These are phyloP conservation scores for Erythrocercus mccallii DNA, from an alignment of 2,113 vertebrate species.

Conservation along the genomic window DNA sequence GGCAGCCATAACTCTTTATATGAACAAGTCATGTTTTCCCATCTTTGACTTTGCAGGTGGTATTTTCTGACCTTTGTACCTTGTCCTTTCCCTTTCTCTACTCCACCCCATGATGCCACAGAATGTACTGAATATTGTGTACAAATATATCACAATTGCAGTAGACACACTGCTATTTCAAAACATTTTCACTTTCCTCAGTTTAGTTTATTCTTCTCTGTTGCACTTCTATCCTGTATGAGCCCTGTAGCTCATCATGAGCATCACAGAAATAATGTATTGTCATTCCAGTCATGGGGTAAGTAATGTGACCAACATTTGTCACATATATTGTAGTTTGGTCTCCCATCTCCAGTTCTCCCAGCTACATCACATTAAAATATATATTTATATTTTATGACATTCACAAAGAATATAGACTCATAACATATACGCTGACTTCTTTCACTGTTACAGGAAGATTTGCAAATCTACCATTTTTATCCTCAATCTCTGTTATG, in stretches of 20 bases:
- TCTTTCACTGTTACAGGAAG: neutral
- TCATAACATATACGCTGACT: neutral
- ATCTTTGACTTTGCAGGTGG: neutral
- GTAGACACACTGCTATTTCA: neutral
- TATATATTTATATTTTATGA: neutral
- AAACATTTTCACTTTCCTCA: neutral
- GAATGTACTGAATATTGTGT: neutral
- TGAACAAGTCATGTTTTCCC: neutral
- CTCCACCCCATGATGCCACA: neutral
- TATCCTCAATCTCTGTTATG: neutral
- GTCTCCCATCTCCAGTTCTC: neutral
- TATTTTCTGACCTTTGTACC: neutral
- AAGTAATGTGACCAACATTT: neutral
- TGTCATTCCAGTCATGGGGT: neutral
- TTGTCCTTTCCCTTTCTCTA: neutral
- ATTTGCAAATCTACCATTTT: neutral
- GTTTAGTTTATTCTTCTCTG: neutral
- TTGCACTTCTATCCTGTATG: neutral
- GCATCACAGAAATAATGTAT: neutral
- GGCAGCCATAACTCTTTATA: neutral
- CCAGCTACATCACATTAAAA: neutral
- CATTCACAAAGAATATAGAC: neutral
- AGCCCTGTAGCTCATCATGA: neutral
- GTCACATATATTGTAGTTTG: neutral
- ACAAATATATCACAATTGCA: neutral